These are phyloP conservation scores for Yponomeuta evonymella DNA, from an alignment of 2,888 invertebrate genomes.

Conservation along the genomic window DNA sequence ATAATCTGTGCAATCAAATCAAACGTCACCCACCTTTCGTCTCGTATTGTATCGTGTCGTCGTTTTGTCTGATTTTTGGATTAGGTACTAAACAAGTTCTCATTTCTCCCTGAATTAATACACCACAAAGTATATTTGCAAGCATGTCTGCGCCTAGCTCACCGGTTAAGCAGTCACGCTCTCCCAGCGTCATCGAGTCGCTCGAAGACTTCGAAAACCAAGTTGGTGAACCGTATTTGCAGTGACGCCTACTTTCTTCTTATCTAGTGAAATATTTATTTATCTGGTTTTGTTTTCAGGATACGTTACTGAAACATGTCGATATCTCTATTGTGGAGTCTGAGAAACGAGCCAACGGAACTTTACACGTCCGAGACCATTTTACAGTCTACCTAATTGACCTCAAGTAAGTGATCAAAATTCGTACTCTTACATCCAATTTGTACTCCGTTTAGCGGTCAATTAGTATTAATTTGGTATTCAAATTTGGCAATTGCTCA, in stretches of 20 bases:
- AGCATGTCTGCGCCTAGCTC: slow-evolving; percentile 53
- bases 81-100: not conserved
- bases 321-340: slow-evolving; percentile 86
- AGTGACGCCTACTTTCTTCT: slow-evolving; percentile 10
- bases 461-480: not conserved
- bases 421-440: not conserved
- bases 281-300: slow-evolving; percentile 56
- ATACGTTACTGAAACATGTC: slow-evolving; percentile 81
- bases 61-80: not conserved
- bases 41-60: not conserved
- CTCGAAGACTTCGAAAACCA: slow-evolving; percentile 55
- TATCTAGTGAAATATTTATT: not conserved
- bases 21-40: not conserved
- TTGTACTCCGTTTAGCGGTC: not conserved
- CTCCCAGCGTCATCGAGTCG: slow-evolving; percentile 49
- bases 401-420: slow-evolving; percentile 78
- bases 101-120: not conserved
- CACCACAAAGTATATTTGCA: not conserved
- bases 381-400: slow-evolving; percentile 87
- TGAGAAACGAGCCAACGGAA: slow-evolving; percentile 84
- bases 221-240: slow-evolving; percentile 18
- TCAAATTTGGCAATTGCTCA: not conserved
- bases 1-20: not conserved
- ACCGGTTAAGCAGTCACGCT: slow-evolving; percentile 47
- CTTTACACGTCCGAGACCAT: slow-evolving; percentile 84